Evolutionary conservation across 2,888 invertebrate genomes (phyloP).

Genomic region (Troilus luridus): DNA sequence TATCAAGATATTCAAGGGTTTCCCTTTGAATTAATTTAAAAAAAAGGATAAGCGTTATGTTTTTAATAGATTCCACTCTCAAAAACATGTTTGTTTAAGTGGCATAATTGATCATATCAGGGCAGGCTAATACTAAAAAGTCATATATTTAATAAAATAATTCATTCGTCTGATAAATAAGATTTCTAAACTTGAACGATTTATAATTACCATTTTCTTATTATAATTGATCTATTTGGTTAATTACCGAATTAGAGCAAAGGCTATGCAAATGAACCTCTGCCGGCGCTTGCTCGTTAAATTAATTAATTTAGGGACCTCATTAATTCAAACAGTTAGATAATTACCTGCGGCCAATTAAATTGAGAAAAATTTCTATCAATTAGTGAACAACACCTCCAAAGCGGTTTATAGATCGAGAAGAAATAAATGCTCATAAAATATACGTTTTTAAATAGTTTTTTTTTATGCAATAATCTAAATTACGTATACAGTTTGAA

Average conservation of each 20-base stretch:
- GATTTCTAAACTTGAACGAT: background rate
- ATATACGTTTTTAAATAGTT: too few relatives aligned
- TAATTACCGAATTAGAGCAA: background rate
- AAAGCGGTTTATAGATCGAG: background rate
- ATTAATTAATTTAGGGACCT: slow-evolving; percentile 1
- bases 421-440: background rate
- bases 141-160: background rate
- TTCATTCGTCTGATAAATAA: background rate
- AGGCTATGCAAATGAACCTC: background rate
- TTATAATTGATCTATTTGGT: background rate
- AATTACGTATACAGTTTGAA: too few relatives aligned
- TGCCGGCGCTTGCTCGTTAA: background rate
- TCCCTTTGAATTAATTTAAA: too few relatives aligned
- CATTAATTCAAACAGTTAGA: background rate
- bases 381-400: background rate
- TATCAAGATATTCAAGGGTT: too few relatives aligned
- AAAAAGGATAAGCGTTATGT: too few relatives aligned
- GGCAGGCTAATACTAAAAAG: too few relatives aligned
- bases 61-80: too few relatives aligned
- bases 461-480: too few relatives aligned
- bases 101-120: too few relatives aligned
- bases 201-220: background rate
- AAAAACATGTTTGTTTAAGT: too few relatives aligned
- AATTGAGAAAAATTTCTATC: background rate
- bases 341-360: background rate